Base-by-base conservation (phyloP, 1,140 invertebrate species). In the Papilio dardanus region DNA sequence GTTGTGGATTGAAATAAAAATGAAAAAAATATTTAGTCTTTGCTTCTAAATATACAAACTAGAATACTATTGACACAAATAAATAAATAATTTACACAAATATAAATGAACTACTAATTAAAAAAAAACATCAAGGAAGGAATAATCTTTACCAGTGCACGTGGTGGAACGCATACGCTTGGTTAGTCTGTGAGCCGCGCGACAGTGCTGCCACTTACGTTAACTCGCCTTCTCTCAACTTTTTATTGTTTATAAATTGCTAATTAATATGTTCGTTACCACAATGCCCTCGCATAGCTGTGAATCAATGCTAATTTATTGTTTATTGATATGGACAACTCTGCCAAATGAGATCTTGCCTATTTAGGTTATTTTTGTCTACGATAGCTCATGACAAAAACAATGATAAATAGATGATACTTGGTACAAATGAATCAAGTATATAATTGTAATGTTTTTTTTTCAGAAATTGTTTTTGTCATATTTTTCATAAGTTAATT, bases 401-500 rank as follows among this genome's bases (percentile, higher is more conserved):
- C 54, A 62, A 62, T 62, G 12, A 62, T 12, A 62, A 21, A 5
- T 19, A 3, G n/a, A 1, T 50, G 46, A 50, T 50, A n/a, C n/a
- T 50, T 50, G 46, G n/a, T 19, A 4, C n/a, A 50, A 6, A 19
- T 21, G n/a, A 19, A 19, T 4, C 8, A n/a, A n/a, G n/a, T n/a
- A n/a, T n/a, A n/a, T n/a, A n/a, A n/a, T n/a, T n/a, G n/a, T n/a
- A n/a, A n/a, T n/a, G n/a, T 28, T 1, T 30, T 28, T 62, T 16
- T 30, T 28, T 30, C 12, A 24, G 24, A 28, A 58, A 58, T 58
- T 58, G 24, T 58, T 58, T 58, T 58, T 71, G 40, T 58, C 24
- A 77, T 77, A 28, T 74, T n/a, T 74, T 28, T 30, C 24, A 74
- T 37, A 50, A 96, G 98, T 99, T 62, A 62, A 62, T 62, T 28